Conservation (phyloP, 2,797 vertebrate genomes). For the Anableps anableps region DNA sequence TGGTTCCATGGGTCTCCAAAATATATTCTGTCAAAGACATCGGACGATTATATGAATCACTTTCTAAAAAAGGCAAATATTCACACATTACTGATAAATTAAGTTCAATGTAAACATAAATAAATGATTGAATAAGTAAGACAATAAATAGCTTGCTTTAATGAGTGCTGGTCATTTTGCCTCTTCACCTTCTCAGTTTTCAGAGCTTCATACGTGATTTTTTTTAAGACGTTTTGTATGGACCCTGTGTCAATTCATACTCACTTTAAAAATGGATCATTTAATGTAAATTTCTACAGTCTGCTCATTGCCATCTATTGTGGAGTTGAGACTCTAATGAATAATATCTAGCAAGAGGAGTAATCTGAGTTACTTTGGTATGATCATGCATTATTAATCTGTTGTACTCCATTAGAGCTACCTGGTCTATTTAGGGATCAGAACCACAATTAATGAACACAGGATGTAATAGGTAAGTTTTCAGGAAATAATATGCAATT, state of each 20-base stretch:
- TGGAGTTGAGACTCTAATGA: background rate
- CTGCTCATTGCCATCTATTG: background rate
- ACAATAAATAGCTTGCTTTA: background rate
- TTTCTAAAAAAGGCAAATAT: background rate
- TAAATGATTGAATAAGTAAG: background rate
- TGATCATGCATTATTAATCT: conserved; percentile 1
- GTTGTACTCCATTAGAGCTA: background rate
- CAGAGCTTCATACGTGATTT: background rate
- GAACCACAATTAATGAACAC: background rate
- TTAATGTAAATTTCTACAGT: background rate
- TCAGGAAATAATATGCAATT: background rate
- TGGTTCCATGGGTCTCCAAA: background rate
- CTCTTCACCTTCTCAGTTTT: background rate
- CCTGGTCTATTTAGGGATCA: background rate
- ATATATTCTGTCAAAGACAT: background rate
- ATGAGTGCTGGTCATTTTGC: background rate
- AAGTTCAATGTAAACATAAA: background rate
- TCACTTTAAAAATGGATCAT: background rate
- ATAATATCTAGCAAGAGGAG: background rate
- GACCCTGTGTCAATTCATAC: background rate
- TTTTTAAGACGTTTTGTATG: background rate
- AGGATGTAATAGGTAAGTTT: background rate
- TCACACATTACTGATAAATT: background rate
- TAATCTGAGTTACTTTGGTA: background rate
- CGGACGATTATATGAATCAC: background rate